A percentile compares a stretch with the other conserved stretches of the same genome.
phyloP scores from a whole-genome alignment of 2,888 invertebrate genomes.

The Hyles lineata region DNA sequence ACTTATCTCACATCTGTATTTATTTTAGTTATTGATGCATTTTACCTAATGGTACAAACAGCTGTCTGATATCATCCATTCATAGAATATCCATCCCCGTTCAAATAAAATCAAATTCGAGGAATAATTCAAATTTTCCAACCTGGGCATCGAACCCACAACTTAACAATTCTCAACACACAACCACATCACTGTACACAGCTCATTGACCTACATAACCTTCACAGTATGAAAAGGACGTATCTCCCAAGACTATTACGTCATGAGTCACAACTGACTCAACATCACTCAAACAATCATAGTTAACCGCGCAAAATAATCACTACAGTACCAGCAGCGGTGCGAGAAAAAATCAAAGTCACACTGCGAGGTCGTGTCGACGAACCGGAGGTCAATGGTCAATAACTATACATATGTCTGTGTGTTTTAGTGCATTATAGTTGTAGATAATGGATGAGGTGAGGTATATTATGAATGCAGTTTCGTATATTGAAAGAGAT shows the following conservation, averaged over 20 bases:
- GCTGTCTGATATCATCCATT: too few relatives aligned
- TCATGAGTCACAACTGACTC: neutral
- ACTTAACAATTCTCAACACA: too few relatives aligned
- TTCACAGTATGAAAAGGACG: neutral
- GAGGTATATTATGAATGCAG: neutral
- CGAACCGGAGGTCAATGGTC: constrained; percentile 62
- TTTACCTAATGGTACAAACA: too few relatives aligned
- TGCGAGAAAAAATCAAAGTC: constrained; percentile 38
- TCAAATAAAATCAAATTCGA: too few relatives aligned
- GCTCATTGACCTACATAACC: neutral
- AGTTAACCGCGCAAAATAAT: constrained; percentile 3
- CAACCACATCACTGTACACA: too few relatives aligned
- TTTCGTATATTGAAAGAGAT: neutral
- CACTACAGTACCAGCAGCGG: neutral
- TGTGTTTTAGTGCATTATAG: neutral
- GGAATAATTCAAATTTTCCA: too few relatives aligned
- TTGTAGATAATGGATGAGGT: neutral
- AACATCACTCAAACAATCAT: neutral
- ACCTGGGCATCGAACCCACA: too few relatives aligned
- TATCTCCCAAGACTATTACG: neutral
- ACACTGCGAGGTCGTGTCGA: constrained; percentile 53
- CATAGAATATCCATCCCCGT: too few relatives aligned
- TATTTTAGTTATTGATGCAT: too few relatives aligned
- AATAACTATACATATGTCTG: constrained; percentile 39
- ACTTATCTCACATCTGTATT: too few relatives aligned